Evolutionary conservation across 2,888 invertebrate genomes (phyloP).

Genomic region (Pyrochroa serraticornis): DNA sequence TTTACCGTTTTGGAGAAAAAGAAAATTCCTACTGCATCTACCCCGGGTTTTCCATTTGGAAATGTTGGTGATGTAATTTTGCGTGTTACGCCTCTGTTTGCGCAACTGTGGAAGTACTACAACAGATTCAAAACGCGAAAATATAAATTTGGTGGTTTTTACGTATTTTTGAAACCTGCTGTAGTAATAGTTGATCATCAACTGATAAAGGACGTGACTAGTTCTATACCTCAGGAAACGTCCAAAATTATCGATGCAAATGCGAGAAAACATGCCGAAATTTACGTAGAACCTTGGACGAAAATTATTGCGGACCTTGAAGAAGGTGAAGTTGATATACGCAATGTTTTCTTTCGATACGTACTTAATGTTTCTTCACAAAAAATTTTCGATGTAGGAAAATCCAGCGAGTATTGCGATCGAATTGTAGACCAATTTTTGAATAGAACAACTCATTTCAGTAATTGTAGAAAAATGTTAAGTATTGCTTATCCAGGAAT

Average conservation of each 20-base stretch:
- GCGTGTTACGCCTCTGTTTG: constrained; percentile 31
- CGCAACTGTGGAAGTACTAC: constrained; percentile 39
- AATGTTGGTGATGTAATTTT: constrained; percentile 37
- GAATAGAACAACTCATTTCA: too few species aligned
- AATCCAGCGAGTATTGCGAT: too few species aligned
- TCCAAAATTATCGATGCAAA: background rate
- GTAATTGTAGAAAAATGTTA: background rate
- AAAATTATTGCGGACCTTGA: background rate
- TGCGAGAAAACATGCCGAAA: background rate
- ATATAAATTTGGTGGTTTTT: constrained; percentile 38
- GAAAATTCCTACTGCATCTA: constrained; percentile 22
- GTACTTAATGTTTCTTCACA: too few species aligned
- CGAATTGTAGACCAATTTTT: too few species aligned
- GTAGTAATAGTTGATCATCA: constrained; percentile 30
- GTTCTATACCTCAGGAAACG: background rate
- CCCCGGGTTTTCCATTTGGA: constrained; percentile 39
- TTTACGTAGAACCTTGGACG: background rate
- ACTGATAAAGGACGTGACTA: constrained; percentile 16
- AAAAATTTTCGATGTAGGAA: too few species aligned
- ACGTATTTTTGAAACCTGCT: constrained; percentile 38
- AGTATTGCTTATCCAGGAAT: background rate
- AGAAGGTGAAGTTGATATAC: background rate
- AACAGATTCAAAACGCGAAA: constrained; percentile 38
- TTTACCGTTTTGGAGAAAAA: constrained; percentile 24
- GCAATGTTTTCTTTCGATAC: background rate